Evolutionary conservation across 1,140 invertebrate genomes (phyloP), one percentile per base, ranked within the genome.

Genomic region (Megathymus violae): DNA sequence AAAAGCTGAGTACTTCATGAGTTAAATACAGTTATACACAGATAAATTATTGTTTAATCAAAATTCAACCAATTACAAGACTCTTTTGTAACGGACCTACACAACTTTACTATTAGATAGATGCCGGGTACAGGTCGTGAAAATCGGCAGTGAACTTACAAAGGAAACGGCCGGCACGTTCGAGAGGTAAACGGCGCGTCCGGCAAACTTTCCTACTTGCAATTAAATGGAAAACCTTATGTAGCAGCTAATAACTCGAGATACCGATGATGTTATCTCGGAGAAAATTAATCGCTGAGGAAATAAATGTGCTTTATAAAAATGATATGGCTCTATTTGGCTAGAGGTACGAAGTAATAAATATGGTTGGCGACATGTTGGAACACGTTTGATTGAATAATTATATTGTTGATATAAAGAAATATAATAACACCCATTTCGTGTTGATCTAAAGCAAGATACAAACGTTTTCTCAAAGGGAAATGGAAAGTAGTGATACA

Each of bases 81-180:
- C n/a, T n/a, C n/a, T n/a, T n/a, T n/a, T n/a, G n/a, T n/a, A n/a
- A n/a, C n/a, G n/a, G n/a, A n/a, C n/a, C n/a, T 22, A 22, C 2
- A 22, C 19, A 5, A 22, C 19, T 22, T 22, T 22, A 22, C 19
- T 1, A 9, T 4, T 31, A 31, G 27, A 31, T 31, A 31, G 9
- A 9, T 31, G 22, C 22, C 22, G 22, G 2, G 19, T 22, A 22
- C 5, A 5, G 19, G 19, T 22, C 38, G 38, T 14, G 38, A 40
- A 40, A 40, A 40, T 40, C 3, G 38, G 3, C 3, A 36, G 31
- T 14, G 13, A 54, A 25, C 3, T 44, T 17, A 19, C 13, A 22
- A 40, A 62, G 67, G 73, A 74, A 75, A 71, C 54, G 69, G 70
- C 70, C 64, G 70, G 71, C 80, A 80, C 76, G 71, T 78, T 74